phyloP scores from a whole-genome alignment of 1,140 invertebrate species.

The Panagrolaimus sp. region DNA sequence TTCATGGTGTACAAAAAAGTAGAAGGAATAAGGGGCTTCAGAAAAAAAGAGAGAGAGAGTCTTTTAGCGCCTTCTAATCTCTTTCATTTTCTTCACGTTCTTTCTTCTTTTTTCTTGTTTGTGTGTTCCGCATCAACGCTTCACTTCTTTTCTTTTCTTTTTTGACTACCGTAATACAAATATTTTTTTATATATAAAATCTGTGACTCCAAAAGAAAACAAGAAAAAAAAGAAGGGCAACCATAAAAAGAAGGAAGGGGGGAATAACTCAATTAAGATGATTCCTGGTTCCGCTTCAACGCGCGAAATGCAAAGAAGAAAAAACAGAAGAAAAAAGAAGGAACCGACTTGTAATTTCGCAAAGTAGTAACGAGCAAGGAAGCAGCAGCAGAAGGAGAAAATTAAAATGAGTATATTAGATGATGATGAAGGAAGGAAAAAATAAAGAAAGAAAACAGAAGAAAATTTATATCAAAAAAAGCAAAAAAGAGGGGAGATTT shows the following conservation, averaged over 20 bases:
- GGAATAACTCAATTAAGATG: slow-evolving; percentile 17
- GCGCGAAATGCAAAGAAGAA: not conserved
- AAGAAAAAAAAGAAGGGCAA: slow-evolving; percentile 1
- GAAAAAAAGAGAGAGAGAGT: too few species aligned
- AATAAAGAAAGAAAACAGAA: not conserved
- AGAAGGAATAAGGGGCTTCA: too few species aligned
- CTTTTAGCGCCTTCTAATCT: too few species aligned
- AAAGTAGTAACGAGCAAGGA: slow-evolving; percentile 8
- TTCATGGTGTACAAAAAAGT: too few species aligned
- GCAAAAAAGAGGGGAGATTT: too few species aligned
- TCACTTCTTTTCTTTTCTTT: too few species aligned
- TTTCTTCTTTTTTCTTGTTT: too few species aligned
- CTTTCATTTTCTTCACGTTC: too few species aligned
- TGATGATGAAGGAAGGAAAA: not conserved
- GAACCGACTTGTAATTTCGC: slow-evolving; percentile 16
- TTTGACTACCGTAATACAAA: too few species aligned
- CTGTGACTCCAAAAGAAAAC: not conserved
- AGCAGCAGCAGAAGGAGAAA: not conserved
- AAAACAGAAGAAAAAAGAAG: not conserved
- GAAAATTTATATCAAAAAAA: not conserved
- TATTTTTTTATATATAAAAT: too few species aligned
- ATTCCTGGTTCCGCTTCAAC: slow-evolving; percentile 17
- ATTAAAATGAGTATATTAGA: not conserved
- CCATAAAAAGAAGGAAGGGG: not conserved
- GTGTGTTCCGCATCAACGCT: too few species aligned